Evolutionary conservation across 2,888 invertebrate genomes (phyloP).

Genomic region (Hyppa rectilinea): DNA sequence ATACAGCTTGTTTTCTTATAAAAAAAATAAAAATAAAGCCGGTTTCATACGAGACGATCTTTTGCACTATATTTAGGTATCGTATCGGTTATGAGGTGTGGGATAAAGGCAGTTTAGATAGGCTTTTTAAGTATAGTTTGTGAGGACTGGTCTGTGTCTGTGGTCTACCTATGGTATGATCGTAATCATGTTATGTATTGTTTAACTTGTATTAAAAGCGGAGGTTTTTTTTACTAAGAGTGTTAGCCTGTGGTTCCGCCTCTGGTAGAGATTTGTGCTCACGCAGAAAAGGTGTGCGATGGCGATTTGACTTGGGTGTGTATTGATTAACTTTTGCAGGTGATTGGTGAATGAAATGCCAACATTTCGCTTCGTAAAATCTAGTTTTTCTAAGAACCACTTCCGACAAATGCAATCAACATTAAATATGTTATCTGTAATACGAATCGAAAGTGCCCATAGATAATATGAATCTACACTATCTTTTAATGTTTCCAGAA

Average conservation of each 20-base stretch:
- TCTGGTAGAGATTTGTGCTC: background rate
- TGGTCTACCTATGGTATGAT: conserved; percentile 7
- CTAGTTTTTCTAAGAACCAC: conserved; percentile 29
- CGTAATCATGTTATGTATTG: conserved; percentile 12
- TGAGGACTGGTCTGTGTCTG: conserved; percentile 2
- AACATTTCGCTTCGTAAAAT: conserved; percentile 8
- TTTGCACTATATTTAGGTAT: conserved; percentile 62
- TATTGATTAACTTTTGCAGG: background rate
- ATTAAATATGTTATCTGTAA: conserved; percentile 47
- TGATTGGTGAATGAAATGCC: conserved; percentile 5
- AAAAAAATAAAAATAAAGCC: conserved; percentile 50
- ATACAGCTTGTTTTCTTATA: conserved; percentile 46
- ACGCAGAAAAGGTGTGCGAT: background rate
- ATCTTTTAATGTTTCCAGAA: conserved; percentile 56
- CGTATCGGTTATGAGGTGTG: conserved; percentile 47
- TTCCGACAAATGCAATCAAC: conserved; percentile 20
- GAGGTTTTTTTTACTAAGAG: conserved; percentile 16
- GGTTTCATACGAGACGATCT: conserved; percentile 55
- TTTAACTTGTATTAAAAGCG: conserved; percentile 10
- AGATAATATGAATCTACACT: conserved; percentile 56
- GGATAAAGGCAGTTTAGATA: conserved; percentile 49
- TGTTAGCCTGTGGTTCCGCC: no score
- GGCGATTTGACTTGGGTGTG: background rate
- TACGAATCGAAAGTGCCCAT: conserved; percentile 45
- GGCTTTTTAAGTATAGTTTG: conserved; percentile 43